These are phyloP conservation scores for Pogonomyrmex californicus DNA, from an alignment of 1,140 invertebrate genomes.

Conservation along the genomic window DNA sequence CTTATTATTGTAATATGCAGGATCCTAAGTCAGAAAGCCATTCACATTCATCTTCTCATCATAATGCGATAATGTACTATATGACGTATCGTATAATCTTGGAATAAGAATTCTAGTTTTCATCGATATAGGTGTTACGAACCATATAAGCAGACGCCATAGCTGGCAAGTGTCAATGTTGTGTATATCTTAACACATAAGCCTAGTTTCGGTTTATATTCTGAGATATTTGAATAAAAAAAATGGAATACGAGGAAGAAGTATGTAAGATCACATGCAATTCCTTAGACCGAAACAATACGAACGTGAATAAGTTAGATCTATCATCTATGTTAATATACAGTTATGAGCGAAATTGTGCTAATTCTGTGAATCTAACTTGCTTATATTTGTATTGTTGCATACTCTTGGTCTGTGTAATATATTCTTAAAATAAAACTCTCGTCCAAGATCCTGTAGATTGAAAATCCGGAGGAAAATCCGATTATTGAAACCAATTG, in stretches of 20 bases:
- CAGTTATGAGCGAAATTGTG: background rate
- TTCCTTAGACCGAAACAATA: background rate
- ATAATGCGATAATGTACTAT: conserved; percentile 36
- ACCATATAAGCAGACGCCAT: background rate
- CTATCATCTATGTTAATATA: background rate
- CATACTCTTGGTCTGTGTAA: background rate
- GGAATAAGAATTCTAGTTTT: conserved; percentile 37
- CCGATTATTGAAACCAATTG: background rate
- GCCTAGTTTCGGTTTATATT: conserved; percentile 38
- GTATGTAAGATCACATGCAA: background rate
- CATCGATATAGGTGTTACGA: conserved; percentile 6
- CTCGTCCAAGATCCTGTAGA: background rate
- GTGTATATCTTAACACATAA: conserved; percentile 12
- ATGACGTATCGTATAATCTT: conserved; percentile 14
- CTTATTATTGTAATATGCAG: background rate
- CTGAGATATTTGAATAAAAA: conserved; percentile 52
- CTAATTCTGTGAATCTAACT: background rate
- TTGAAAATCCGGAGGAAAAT: background rate
- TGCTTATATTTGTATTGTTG: conserved; percentile 16
- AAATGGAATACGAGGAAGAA: background rate
- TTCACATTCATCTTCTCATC: background rate
- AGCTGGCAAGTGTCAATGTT: conserved; percentile 39
- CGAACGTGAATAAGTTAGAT: conserved; percentile 12
- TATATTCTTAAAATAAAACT: background rate
- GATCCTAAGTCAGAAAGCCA: background rate